Evolutionary conservation across 1,140 invertebrate genomes (phyloP).

Genomic region (honey bee (Apis mellifera)): DNA sequence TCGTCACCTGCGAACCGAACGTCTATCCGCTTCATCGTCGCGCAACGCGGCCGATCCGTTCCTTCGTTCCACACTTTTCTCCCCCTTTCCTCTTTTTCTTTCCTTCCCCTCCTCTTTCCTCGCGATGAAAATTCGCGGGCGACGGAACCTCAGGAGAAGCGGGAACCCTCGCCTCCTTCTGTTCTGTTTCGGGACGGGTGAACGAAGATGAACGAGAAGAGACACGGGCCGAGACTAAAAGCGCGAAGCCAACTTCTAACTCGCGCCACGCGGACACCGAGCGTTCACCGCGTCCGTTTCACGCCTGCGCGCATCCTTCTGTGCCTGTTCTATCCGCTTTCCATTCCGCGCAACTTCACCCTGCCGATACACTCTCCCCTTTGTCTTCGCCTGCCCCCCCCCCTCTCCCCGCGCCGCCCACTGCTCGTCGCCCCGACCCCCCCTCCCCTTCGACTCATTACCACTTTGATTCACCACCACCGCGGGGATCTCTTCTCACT

Average conservation of each 20-base stretch:
- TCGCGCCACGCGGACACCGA: conserved; percentile 70
- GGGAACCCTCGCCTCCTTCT: neutral
- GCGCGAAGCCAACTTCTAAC: conserved; percentile 70
- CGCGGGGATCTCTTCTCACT: neutral
- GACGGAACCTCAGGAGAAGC: neutral
- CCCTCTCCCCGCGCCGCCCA: neutral
- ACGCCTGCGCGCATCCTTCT: conserved; percentile 67
- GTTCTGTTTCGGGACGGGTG: conserved; percentile 25
- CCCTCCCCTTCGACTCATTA: neutral
- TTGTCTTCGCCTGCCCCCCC: neutral
- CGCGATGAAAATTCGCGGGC: neutral
- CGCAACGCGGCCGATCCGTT: too few species aligned
- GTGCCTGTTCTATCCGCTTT: conserved; percentile 15
- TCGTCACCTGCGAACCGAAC: neutral
- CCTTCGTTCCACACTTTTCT: neutral
- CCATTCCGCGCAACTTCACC: neutral
- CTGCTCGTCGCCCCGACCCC: too few species aligned
- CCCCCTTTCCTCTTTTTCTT: neutral
- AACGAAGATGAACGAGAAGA: conserved; percentile 70
- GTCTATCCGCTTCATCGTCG: neutral
- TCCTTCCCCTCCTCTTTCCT: neutral
- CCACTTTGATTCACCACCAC: neutral
- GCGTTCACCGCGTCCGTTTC: conserved; percentile 58
- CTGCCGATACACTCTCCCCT: neutral
- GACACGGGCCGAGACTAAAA: conserved; percentile 72